Evolutionary conservation across 2,797 vertebrate species (phyloP).

Genomic region (Sebastes steindachneri): DNA sequence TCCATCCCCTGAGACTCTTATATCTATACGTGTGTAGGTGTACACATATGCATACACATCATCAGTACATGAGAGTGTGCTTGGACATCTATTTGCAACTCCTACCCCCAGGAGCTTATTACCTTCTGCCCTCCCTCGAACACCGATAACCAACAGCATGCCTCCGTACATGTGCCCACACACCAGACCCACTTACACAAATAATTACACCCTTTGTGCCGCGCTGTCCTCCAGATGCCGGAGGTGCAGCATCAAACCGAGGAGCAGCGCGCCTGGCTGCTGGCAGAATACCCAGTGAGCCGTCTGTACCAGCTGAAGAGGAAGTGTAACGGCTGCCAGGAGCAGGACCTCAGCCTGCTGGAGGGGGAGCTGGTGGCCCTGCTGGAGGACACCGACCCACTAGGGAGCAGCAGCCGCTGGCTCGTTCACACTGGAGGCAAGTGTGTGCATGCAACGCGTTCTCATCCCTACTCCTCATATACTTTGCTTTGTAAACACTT

Average conservation of each 20-base stretch:
- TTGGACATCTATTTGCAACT: neutral
- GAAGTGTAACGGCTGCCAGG: constrained; percentile 95
- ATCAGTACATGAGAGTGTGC: neutral
- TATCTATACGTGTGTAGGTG: neutral
- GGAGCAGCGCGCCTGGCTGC: constrained; percentile 84
- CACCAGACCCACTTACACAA: constrained; percentile 3
- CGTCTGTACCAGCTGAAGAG: constrained; percentile 92
- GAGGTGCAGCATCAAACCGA: constrained; percentile 90
- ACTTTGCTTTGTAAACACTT: too few relatives aligned
- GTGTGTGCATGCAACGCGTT: constrained; percentile 55
- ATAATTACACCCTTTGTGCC: constrained; percentile 23
- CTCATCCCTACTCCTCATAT: too few relatives aligned
- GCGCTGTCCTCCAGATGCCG: constrained; percentile 69
- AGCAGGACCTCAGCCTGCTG: constrained; percentile 91
- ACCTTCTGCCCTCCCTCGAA: neutral
- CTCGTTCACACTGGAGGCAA: constrained; percentile 94
- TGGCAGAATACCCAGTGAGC: constrained; percentile 82
- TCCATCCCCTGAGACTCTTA: neutral
- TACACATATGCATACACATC: neutral
- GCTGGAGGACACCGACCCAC: constrained; percentile 90
- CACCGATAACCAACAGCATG: neutral
- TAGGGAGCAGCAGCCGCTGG: constrained; percentile 94
- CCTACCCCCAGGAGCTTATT: neutral
- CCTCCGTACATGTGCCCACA: neutral
- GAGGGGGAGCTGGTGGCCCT: constrained; percentile 95